Evolutionary conservation across 2,888 invertebrate species (phyloP), one percentile per base, ranked within the genome.

Genomic region (Bugulina stolonifera): DNA sequence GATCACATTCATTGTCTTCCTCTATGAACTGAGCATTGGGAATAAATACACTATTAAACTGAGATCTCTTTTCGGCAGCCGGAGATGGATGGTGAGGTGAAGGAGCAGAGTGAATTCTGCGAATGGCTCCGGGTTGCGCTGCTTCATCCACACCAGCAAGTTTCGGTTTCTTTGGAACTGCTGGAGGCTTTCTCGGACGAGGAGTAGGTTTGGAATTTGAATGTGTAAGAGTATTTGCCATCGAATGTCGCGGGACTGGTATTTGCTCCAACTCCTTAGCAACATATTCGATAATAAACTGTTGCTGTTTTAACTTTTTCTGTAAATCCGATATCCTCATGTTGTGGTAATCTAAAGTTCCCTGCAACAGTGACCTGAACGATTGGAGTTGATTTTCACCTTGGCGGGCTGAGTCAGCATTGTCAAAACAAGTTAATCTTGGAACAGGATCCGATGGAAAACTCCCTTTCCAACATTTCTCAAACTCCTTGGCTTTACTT

Each of bases 301-400:
- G 64, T 32, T 64, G 64, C 32, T 64, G 64, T n/a, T 64, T 27
- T n/a, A 64, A n/a, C n/a, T 64, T 64, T 27, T 32, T 25, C n/a
- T 64, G 3, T 32, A 64, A 64, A 64, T 64, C 64, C 1, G 64
- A 64, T 29, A 64, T 64, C n/a, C 64, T 64, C 10, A 64, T 64
- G 27, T 64, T 64, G 64, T 64, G 64, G 27, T 64, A 64, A 32
- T 64, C 64, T n/a, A 64, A 64, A 64, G 64, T 27, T 14, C 5
- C 64, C 32, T 64, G 64, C 22, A 64, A 27, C 10, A 64, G 32
- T 29, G 64, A 64, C 32, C 32, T 27, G 10, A 22, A 25, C 10
- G 22, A 64, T 32, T 64, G 64, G 5, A 29, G 64, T 23, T 64
- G 32, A 64, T 27, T n/a, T 10, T 14, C 32, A 14, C 3, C 32